These are phyloP conservation scores for Colius striatus DNA, from an alignment of 2,113 vertebrate genomes.

Conservation along the genomic window DNA sequence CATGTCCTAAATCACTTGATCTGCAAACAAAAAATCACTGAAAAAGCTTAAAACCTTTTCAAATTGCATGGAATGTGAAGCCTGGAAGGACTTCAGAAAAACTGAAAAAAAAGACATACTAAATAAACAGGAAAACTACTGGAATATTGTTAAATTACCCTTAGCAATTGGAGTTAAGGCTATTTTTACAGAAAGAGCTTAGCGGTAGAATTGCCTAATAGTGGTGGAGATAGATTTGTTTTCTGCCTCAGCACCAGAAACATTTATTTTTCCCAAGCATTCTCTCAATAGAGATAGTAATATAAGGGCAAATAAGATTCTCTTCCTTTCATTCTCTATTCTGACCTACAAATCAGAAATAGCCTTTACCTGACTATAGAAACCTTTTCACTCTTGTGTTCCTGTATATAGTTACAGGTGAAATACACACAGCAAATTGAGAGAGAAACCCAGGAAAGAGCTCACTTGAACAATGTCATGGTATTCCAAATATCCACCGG, in stretches of 20 bases:
- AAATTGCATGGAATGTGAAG: not conserved
- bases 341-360: not conserved
- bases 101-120: not conserved
- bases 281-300: constrained; percentile 12
- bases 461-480: not conserved
- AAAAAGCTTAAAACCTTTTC: not conserved
- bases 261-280: constrained; percentile 13
- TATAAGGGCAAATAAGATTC: constrained; percentile 27
- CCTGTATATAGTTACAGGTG: not conserved
- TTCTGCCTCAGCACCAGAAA: constrained; percentile 30
- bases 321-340: constrained; percentile 23
- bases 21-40: not conserved
- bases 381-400: not conserved
- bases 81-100: not conserved
- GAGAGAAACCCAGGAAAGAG: not conserved
- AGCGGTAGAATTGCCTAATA: not conserved
- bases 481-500: not conserved
- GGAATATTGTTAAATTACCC: not conserved
- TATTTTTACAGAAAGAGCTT: not conserved
- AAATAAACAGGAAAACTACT: not conserved
- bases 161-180: not conserved
- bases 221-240: not conserved
- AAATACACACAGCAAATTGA: not conserved
- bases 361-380: not conserved
- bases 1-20: not conserved